Evolutionary conservation across 2,113 vertebrate species (phyloP).

Genomic region (Rousettus leschenaultii): DNA sequence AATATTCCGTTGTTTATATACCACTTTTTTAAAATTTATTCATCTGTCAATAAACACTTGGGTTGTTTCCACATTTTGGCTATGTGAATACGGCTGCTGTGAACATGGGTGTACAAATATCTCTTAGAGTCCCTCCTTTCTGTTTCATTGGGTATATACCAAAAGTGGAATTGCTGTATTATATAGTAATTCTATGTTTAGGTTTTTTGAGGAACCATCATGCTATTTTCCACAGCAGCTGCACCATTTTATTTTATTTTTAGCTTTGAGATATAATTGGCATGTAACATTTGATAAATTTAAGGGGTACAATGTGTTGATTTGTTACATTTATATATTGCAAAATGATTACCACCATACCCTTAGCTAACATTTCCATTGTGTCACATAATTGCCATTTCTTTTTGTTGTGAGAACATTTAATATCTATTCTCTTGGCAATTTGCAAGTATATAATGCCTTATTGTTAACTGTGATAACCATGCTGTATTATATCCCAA

Average conservation of each 20-base stretch:
- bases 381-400: background rate
- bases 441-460: background rate
- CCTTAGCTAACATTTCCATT: background rate
- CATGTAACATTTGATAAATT: background rate
- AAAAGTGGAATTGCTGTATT: background rate
- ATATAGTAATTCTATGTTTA: background rate
- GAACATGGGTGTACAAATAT: background rate
- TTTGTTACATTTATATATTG: background rate
- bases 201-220: background rate
- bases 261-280: background rate
- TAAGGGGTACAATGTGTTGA: background rate
- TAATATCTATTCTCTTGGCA: background rate
- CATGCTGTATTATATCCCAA: background rate
- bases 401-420: background rate
- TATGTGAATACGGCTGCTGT: background rate
- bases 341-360: background rate
- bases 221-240: background rate
- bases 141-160: background rate
- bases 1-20: background rate
- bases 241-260: background rate
- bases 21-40: background rate
- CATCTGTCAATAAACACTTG: background rate
- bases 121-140: background rate
- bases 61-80: background rate
- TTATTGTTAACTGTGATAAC: background rate